Conservation (phyloP, 2,113 vertebrate species). For the Amblyornis subalaris region DNA sequence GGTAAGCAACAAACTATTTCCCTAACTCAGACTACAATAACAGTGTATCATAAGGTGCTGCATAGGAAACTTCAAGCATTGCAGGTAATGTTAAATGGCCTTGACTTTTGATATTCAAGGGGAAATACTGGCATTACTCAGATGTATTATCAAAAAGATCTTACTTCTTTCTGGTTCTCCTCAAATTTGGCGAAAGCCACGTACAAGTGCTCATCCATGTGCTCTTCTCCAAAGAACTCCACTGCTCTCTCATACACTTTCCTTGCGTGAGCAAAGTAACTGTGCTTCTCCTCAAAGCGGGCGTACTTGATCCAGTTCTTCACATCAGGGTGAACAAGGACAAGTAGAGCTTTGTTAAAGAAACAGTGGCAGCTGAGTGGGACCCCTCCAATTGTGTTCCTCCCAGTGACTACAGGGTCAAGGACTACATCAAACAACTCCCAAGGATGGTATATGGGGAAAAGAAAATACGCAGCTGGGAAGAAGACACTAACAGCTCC, state of each 20-base stretch:
- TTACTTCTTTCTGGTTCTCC: conserved; percentile 95
- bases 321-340: conserved; percentile 91
- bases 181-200: conserved; percentile 96
- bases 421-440: accelerated
- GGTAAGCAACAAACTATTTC: background rate
- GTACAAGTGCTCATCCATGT: conserved; percentile 89
- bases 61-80: background rate
- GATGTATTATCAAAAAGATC: background rate
- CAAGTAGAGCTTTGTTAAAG: conserved; percentile 82
- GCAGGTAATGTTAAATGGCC: background rate
- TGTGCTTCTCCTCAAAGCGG: conserved; percentile 93
- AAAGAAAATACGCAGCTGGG: background rate
- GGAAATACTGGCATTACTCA: background rate
- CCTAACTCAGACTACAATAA: background rate
- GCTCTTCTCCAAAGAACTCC: conserved; percentile 93
- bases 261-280: conserved; percentile 86
- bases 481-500: background rate
- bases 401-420: background rate
- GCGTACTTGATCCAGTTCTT: conserved; percentile 99
- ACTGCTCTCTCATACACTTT: conserved; percentile 91
- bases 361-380: background rate
- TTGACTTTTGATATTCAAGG: background rate
- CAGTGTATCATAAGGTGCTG: background rate
- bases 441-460: accelerated
- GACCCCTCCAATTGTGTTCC: background rate